Percentiles rank a stretch among this genome's conserved stretches.
phyloP scores from a whole-genome alignment of 30 jellyfish, hydroid and myxozoan genomes.

The Hydra vulgaris region DNA sequence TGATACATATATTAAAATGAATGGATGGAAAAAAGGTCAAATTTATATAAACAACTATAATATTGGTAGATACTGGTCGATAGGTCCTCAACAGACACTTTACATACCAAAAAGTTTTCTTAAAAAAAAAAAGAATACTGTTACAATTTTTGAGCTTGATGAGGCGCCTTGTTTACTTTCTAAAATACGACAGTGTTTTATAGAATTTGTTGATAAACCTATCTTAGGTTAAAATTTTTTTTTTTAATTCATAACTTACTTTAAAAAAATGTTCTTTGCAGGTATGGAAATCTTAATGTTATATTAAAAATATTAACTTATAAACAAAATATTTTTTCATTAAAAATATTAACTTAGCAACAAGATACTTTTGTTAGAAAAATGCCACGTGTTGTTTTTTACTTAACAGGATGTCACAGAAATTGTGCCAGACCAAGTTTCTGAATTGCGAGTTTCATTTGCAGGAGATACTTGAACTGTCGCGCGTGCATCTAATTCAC shows the following conservation, averaged over 20 bases:
- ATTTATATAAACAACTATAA: constrained; percentile 51
- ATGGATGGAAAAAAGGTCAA: constrained; percentile 55
- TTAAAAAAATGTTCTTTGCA: not conserved
- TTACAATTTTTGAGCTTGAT: constrained; percentile 46
- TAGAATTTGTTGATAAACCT: constrained; percentile 55
- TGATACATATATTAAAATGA: constrained; percentile 45
- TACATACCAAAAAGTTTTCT: constrained; percentile 47
- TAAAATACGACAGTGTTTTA: not conserved
- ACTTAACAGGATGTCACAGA: not conserved
- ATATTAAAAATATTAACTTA: too few species aligned
- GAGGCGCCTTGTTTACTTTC: constrained; percentile 8
- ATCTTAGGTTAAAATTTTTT: constrained; percentile 12
- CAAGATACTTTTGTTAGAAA: too few species aligned
- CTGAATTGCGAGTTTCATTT: constrained; percentile 24
- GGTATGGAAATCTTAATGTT: too few species aligned
- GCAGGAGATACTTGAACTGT: constrained; percentile 66
- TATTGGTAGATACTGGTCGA: constrained; percentile 71
- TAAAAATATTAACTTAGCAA: too few species aligned
- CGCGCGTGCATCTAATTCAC: constrained; percentile 93
- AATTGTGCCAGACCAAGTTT: constrained; percentile 55
- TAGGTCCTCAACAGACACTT: constrained; percentile 78
- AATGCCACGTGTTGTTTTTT: not conserved
- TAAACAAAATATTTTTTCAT: too few species aligned
- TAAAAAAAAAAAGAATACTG: constrained; percentile 10
- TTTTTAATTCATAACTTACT: not conserved